Conservation (phyloP, 2,888 invertebrate genomes). For the Apodemia zela region DNA sequence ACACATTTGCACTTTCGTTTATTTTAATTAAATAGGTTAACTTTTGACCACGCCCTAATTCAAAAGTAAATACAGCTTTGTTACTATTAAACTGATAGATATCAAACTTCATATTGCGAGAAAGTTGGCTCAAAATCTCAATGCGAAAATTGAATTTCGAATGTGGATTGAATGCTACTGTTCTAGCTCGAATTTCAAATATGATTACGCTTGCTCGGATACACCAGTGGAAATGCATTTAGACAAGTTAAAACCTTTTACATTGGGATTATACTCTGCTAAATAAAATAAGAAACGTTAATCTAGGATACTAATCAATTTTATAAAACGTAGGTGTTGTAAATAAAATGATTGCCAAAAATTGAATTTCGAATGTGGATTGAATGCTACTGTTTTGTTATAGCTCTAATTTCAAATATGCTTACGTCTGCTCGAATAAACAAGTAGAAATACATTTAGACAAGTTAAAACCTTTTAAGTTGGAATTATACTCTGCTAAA, state of each 20-base stretch:
- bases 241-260: neutral
- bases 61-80: neutral
- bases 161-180: neutral
- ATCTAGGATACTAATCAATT: too few species aligned
- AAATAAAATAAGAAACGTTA: too few species aligned
- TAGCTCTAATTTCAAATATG: constrained; percentile 8
- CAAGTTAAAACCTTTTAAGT: neutral
- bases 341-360: too few species aligned
- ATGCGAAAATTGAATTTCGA: constrained; percentile 12
- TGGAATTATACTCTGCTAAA: neutral
- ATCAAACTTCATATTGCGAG: neutral
- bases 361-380: constrained; percentile 15
- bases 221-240: neutral
- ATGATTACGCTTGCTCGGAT: neutral
- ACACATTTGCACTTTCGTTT: too few species aligned
- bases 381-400: neutral
- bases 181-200: constrained; percentile 9
- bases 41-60: too few species aligned
- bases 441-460: neutral
- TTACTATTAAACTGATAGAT: neutral
- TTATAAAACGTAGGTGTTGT: too few species aligned
- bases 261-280: neutral
- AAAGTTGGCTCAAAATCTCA: constrained; percentile 10
- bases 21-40: too few species aligned
- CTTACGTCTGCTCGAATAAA: neutral